A percentile compares a stretch with the other conserved stretches of the same genome.
Evolutionary conservation across 2,888 invertebrate genomes (phyloP).

Genomic region (Smittia aterrima): DNA sequence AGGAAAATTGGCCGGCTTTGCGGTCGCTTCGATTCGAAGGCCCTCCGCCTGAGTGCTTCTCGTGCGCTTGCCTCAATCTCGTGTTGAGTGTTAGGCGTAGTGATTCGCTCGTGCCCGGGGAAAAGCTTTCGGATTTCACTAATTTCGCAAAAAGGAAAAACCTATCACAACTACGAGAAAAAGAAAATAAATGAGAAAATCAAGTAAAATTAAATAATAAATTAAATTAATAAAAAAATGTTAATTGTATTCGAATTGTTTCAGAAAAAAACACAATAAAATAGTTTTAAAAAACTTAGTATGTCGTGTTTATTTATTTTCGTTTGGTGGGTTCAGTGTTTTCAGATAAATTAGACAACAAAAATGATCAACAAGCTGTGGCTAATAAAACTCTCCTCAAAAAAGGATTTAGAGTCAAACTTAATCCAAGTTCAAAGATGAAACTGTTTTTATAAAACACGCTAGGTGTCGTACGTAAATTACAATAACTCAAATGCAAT

Average conservation of each 20-base stretch:
- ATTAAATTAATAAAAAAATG: constrained; percentile 39
- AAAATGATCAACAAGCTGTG: background rate
- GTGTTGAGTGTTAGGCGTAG: background rate
- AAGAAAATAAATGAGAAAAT: constrained; percentile 42
- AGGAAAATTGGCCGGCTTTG: constrained; percentile 4
- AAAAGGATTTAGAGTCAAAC: too few species aligned
- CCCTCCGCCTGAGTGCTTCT: background rate
- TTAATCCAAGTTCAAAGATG: too few species aligned
- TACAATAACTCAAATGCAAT: too few species aligned
- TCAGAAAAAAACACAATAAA: constrained; percentile 39
- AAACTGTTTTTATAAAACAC: too few species aligned
- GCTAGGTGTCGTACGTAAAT: too few species aligned
- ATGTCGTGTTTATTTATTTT: background rate
- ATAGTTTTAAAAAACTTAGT: constrained; percentile 41
- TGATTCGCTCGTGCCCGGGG: constrained; percentile 8
- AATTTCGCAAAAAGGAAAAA: constrained; percentile 36
- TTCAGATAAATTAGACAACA: background rate
- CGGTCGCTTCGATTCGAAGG: constrained; percentile 21
- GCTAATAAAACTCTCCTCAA: too few species aligned
- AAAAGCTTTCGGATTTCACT: constrained; percentile 33
- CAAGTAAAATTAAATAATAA: constrained; percentile 42
- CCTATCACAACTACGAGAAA: constrained; percentile 35
- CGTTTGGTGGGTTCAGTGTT: background rate
- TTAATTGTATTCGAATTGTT: constrained; percentile 41
- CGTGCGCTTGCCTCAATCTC: background rate